A percentile compares a stretch with the other conserved stretches of the same genome.
Evolutionary conservation across 2,888 invertebrate species (phyloP).

Genomic region (Drosophila nigritarsus): DNA sequence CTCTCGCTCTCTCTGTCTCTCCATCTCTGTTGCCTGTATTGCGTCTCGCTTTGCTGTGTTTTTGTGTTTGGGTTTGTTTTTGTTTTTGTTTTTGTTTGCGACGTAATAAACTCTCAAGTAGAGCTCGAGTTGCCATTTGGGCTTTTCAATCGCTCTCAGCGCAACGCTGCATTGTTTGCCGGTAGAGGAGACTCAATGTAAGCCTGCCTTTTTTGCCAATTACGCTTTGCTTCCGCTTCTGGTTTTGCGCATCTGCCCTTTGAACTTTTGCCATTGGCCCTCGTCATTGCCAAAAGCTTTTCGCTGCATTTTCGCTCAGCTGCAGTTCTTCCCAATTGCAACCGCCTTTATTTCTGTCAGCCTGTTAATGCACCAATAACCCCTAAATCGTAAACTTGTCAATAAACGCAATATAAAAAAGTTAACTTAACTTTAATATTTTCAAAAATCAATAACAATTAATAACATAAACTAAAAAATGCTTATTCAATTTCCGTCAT

Average conservation of each 20-base stretch:
- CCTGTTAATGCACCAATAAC: not conserved
- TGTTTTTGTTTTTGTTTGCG: constrained; percentile 23
- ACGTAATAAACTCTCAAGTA: constrained; percentile 45
- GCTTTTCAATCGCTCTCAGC: constrained; percentile 8
- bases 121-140: constrained; percentile 20
- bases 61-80: constrained; percentile 12
- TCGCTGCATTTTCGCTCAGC: not conserved
- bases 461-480: not conserved
- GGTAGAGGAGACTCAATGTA: constrained; percentile 6
- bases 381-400: not conserved
- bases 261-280: constrained; percentile 36
- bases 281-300: constrained; percentile 24
- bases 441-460: not conserved
- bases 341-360: not conserved
- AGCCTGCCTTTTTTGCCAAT: constrained; percentile 21
- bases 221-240: constrained; percentile 54
- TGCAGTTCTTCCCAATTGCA: constrained; percentile 4
- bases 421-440: not conserved
- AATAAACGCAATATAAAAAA: not conserved
- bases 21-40: not conserved
- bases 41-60: not conserved
- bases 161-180: constrained; percentile 8
- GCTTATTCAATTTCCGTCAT: not conserved
- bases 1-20: not conserved
- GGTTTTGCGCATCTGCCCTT: constrained; percentile 21